Conservation (phyloP, 2,797 vertebrate species). For the Anabas testudineus region DNA sequence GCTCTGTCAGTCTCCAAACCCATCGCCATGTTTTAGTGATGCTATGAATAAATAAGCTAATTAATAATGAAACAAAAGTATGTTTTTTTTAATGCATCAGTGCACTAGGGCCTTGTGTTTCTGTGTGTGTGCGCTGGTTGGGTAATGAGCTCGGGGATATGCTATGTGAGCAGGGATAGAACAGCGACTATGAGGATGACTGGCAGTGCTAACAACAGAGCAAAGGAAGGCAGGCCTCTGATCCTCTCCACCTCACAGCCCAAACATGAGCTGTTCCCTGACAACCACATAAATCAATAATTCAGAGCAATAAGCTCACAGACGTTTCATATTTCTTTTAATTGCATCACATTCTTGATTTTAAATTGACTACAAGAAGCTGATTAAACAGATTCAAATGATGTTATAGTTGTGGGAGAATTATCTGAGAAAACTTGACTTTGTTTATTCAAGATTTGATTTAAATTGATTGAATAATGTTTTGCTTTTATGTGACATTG, state of each 20-base stretch:
- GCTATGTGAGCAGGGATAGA: conserved; percentile 62
- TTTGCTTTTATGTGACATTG: conserved; percentile 14
- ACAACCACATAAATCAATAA: conserved; percentile 66
- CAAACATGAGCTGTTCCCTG: conserved; percentile 42
- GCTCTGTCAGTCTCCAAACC: conserved; percentile 45
- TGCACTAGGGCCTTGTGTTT: conserved; percentile 33
- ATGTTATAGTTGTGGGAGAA: background rate
- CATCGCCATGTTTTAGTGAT: conserved; percentile 69
- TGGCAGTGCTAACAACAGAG: conserved; percentile 72
- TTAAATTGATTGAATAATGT: background rate
- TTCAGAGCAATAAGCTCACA: conserved; percentile 55
- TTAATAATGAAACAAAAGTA: conserved; percentile 79
- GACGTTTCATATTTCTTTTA: conserved; percentile 39
- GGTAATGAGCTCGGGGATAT: conserved; percentile 71
- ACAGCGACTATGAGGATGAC: conserved; percentile 64
- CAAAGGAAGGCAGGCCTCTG: conserved; percentile 53
- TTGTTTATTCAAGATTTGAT: conserved; percentile 7
- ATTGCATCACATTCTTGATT: conserved; percentile 45
- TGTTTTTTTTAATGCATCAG: conserved; percentile 56
- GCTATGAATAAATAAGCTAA: conserved; percentile 76
- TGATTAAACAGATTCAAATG: conserved; percentile 28
- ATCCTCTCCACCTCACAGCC: conserved; percentile 60
- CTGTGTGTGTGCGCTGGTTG: conserved; percentile 21
- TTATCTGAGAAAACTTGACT: conserved; percentile 2
- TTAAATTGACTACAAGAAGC: conserved; percentile 25